phyloP scores from a whole-genome alignment of 2,113 vertebrate species.

The Turdus rufiventris region DNA sequence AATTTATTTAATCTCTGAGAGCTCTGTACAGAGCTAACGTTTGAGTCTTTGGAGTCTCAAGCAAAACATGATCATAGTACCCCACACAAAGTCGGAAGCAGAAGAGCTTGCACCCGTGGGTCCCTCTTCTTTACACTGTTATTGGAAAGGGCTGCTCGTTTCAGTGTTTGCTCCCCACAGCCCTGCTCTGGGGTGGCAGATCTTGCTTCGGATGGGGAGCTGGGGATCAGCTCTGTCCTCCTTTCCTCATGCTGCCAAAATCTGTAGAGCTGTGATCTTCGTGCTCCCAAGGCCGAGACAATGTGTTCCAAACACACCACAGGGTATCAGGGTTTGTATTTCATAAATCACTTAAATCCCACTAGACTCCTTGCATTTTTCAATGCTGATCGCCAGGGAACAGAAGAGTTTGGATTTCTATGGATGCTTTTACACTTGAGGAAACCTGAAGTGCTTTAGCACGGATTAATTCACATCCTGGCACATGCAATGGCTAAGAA shows the following conservation, averaged over 20 bases:
- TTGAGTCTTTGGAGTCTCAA: neutral
- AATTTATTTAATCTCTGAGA: conserved; percentile 38
- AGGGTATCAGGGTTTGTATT: neutral
- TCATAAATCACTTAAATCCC: neutral
- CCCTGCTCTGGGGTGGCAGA: neutral
- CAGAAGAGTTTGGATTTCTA: neutral
- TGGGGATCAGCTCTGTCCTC: fast-evolving
- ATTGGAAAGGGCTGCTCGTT: neutral
- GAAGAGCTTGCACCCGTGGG: conserved; percentile 13
- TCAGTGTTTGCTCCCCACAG: neutral
- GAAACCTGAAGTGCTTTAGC: neutral
- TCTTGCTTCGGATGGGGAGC: neutral
- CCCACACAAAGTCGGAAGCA: neutral
- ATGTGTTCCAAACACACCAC: neutral
- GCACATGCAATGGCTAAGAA: neutral
- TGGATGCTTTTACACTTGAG: neutral
- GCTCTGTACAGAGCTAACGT: neutral
- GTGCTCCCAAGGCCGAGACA: neutral
- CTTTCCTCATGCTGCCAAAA: neutral
- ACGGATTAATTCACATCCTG: neutral
- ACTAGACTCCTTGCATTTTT: neutral
- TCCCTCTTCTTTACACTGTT: neutral
- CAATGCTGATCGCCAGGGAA: neutral
- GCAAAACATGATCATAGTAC: neutral
- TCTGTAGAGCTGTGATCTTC: neutral